Percentiles rank a stretch among this genome's conserved stretches.
These are phyloP conservation scores for Chaetops frenatus DNA, from an alignment of 2,113 vertebrate species.

Conservation along the genomic window DNA sequence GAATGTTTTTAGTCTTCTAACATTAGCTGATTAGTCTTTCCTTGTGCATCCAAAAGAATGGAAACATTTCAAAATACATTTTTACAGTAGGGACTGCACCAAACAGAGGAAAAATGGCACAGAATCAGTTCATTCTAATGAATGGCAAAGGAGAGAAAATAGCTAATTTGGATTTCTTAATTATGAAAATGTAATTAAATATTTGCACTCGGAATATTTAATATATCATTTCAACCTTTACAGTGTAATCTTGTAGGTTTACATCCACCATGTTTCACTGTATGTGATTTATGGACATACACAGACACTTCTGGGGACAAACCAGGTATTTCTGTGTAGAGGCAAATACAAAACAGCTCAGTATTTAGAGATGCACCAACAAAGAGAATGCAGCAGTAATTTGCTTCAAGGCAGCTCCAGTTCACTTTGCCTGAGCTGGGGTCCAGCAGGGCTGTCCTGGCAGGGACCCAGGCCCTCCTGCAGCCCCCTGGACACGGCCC, in stretches of 20 bases:
- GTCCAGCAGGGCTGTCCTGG: not conserved
- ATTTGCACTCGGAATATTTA: not conserved
- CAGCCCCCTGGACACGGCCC: not conserved
- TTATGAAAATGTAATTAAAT: not conserved
- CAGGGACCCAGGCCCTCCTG: not conserved
- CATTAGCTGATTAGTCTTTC: constrained; percentile 23
- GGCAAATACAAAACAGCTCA: not conserved
- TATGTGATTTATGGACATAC: accelerated
- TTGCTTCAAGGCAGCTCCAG: not conserved
- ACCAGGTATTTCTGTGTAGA: not conserved
- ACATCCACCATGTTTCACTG: not conserved
- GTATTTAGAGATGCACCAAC: not conserved
- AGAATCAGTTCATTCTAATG: not conserved
- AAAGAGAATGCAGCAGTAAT: not conserved
- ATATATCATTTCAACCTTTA: not conserved
- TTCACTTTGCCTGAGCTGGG: not conserved
- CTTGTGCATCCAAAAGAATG: constrained; percentile 1
- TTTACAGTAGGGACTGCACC: not conserved
- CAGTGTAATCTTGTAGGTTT: not conserved
- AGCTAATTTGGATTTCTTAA: not conserved
- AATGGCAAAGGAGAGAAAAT: not conserved
- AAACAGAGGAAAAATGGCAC: not conserved
- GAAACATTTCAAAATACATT: constrained; percentile 21
- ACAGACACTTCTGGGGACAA: not conserved
- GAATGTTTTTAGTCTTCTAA: not conserved